phyloP scores from a whole-genome alignment of 2,888 invertebrate genomes.

The Anthrax anthrax region DNA sequence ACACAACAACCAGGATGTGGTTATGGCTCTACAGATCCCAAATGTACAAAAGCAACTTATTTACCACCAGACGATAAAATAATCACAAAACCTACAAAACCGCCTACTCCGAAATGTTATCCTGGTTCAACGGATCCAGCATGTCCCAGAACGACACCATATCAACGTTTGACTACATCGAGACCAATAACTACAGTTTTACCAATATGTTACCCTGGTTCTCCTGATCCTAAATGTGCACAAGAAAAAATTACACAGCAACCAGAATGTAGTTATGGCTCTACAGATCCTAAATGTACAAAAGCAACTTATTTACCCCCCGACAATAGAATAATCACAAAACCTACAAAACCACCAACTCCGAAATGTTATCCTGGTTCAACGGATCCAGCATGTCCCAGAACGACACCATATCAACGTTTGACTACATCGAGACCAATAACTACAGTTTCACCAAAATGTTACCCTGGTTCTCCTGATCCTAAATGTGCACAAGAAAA shows the following conservation, averaged over 20 bases:
- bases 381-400: conserved; percentile 24
- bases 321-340: no score
- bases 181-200: conserved; percentile 9
- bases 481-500: conserved; percentile 22
- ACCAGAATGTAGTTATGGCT: conserved; percentile 14
- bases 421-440: conserved; percentile 16
- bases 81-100: conserved; percentile 8
- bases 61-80: not conserved
- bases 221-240: conserved; percentile 20
- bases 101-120: conserved; percentile 21
- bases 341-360: conserved; percentile 14
- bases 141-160: conserved; percentile 19
- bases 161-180: conserved; percentile 13
- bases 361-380: conserved; percentile 20
- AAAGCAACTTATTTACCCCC: conserved; percentile 14
- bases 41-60: conserved; percentile 22
- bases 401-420: conserved; percentile 3
- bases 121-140: conserved; percentile 24
- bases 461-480: conserved; percentile 20
- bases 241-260: conserved; percentile 15
- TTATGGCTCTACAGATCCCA: conserved; percentile 36
- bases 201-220: conserved; percentile 29
- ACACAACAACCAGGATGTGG: conserved; percentile 22
- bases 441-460: conserved; percentile 14
- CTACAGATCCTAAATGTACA: conserved; percentile 17